Evolutionary conservation across 2,113 vertebrate species (phyloP).

Genomic region (Sclerurus mexicanus): DNA sequence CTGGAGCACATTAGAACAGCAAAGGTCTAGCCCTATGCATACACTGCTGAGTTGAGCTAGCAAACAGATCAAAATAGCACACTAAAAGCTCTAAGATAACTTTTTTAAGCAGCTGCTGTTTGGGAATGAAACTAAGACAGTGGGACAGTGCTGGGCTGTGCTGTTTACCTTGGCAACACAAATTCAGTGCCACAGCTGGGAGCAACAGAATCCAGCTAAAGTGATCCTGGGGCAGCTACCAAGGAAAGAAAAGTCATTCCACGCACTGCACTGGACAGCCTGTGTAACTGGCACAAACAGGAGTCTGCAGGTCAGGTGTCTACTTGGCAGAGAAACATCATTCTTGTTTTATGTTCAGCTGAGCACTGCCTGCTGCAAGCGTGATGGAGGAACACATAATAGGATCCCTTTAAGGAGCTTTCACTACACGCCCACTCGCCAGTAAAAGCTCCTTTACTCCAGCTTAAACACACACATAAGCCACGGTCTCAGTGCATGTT

Average conservation of each 20-base stretch:
- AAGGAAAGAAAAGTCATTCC: constrained; percentile 64
- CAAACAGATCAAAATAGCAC: constrained; percentile 1
- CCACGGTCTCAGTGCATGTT: constrained; percentile 2
- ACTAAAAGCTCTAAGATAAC: constrained; percentile 45
- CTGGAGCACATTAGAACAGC: constrained; percentile 1
- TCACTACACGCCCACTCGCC: constrained; percentile 52
- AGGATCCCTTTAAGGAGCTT: constrained; percentile 62
- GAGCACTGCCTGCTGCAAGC: neutral
- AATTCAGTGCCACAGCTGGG: constrained; percentile 54
- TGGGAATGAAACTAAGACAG: neutral
- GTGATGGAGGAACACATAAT: constrained; percentile 21
- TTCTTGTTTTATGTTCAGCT: neutral
- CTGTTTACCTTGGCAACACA: constrained; percentile 64
- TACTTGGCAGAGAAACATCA: constrained; percentile 57
- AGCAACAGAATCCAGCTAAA: constrained; percentile 52
- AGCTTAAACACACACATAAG: constrained; percentile 47
- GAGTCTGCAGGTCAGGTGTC: constrained; percentile 57
- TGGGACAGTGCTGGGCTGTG: constrained; percentile 33
- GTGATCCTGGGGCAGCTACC: constrained; percentile 53
- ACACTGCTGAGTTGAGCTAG: constrained; percentile 39
- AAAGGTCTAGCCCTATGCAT: neutral
- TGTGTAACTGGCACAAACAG: constrained; percentile 57
- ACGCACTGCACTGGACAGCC: neutral
- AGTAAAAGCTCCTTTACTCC: constrained; percentile 55
- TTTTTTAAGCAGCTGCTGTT: constrained; percentile 31